These are phyloP conservation scores for Sminthurides bifidus DNA, from an alignment of 1,140 invertebrate genomes.

Conservation along the genomic window DNA sequence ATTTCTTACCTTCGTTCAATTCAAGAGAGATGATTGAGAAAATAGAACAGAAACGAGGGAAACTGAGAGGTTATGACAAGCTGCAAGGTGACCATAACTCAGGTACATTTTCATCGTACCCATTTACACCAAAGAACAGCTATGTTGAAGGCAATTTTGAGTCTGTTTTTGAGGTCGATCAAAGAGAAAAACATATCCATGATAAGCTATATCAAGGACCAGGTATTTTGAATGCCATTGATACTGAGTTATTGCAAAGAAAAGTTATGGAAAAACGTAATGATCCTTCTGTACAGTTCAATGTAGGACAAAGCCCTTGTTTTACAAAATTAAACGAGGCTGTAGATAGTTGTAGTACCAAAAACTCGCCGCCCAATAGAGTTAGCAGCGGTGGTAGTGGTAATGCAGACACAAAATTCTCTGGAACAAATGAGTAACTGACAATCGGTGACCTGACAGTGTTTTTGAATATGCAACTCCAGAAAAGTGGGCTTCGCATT, in stretches of 20 bases:
- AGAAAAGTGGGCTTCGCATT: too few relatives aligned
- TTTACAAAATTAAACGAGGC: slow-evolving; percentile 23
- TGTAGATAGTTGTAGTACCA: not conserved
- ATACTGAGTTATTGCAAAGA: slow-evolving; percentile 28
- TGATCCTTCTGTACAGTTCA: not conserved
- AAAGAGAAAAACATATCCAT: slow-evolving; percentile 1
- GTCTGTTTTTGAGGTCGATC: slow-evolving; percentile 27
- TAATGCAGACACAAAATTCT: not conserved
- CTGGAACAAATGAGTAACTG: not conserved
- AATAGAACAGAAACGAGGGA: slow-evolving; percentile 33
- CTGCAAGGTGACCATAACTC: slow-evolving; percentile 24
- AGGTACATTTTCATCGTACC: slow-evolving; percentile 28
- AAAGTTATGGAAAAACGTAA: slow-evolving; percentile 24
- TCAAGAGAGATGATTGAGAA: slow-evolving; percentile 36
- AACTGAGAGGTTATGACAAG: slow-evolving; percentile 33
- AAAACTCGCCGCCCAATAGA: not conserved
- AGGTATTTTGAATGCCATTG: slow-evolving; percentile 25
- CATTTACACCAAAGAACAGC: slow-evolving; percentile 35
- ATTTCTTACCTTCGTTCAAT: slow-evolving; percentile 35
- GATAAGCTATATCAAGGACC: not conserved
- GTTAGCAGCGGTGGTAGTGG: not conserved
- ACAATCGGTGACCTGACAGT: too few relatives aligned
- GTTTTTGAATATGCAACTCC: too few relatives aligned
- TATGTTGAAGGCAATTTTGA: slow-evolving; percentile 35
- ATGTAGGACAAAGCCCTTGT: slow-evolving; percentile 25